These are phyloP conservation scores for Temnothorax rugatulus DNA, from an alignment of 2,888 invertebrate species.

Conservation along the genomic window DNA sequence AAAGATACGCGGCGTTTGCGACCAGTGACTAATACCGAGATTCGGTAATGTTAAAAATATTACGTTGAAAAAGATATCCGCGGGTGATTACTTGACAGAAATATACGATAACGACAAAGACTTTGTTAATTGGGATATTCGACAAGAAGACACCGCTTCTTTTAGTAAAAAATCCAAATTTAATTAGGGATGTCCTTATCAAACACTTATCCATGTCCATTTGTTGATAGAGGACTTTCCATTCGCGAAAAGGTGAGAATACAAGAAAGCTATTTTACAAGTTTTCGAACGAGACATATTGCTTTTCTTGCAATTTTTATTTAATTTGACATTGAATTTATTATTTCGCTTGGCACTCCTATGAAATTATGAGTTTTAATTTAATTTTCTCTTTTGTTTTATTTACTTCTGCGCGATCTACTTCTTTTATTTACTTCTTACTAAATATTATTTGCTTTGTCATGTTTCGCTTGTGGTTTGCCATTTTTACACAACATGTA, in stretches of 20 bases:
- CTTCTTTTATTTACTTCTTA: no score
- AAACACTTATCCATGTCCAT: constrained; percentile 31
- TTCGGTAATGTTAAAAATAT: constrained; percentile 1
- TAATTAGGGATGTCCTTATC: constrained; percentile 42
- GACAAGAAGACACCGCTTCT: background rate
- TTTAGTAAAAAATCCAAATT: constrained; percentile 12
- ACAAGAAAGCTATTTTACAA: background rate
- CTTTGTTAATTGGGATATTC: constrained; percentile 11
- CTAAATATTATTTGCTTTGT: no score
- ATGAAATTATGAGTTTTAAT: no score
- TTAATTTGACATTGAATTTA: no score
- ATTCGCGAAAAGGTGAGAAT: background rate
- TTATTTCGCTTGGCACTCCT: no score
- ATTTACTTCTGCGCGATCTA: no score
- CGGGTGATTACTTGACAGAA: background rate
- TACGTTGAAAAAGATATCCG: background rate
- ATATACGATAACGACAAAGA: background rate
- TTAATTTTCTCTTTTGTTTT: no score
- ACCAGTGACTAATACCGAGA: background rate
- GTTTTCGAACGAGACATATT: no score
- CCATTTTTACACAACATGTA: no score
- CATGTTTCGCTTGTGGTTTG: no score
- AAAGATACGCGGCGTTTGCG: background rate
- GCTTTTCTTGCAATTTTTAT: no score
- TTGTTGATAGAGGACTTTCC: background rate